These are phyloP conservation scores for Periphyllus acericola DNA, from an alignment of 2,888 invertebrate genomes.

Conservation along the genomic window DNA sequence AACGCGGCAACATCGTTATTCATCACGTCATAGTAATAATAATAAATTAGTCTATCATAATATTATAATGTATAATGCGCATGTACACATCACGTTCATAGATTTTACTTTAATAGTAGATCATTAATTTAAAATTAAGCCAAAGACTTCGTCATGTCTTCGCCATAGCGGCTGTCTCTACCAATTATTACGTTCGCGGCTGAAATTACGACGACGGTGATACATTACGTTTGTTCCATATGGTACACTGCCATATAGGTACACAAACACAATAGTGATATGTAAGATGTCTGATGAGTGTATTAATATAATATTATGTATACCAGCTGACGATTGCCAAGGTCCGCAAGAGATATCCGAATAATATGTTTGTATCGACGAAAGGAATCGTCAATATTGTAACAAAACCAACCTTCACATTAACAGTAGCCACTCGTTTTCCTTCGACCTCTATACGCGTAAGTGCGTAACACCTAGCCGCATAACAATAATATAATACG, in stretches of 20 bases:
- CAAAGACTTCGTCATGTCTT: neutral
- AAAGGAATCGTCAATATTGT: slow-evolving; percentile 11
- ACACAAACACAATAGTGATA: neutral
- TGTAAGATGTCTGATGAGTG: neutral
- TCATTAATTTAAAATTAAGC: neutral
- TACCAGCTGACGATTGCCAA: slow-evolving; percentile 7
- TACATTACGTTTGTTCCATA: neutral
- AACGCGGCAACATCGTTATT: neutral
- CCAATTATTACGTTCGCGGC: neutral
- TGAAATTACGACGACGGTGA: neutral
- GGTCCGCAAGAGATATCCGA: slow-evolving; percentile 13
- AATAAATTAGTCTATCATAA: neutral
- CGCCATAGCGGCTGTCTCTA: neutral
- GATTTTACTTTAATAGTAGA: neutral
- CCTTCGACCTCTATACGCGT: slow-evolving; percentile 14
- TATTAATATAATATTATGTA: neutral
- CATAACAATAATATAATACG: neutral
- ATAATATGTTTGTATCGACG: slow-evolving; percentile 16
- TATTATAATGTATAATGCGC: neutral
- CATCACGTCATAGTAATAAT: neutral
- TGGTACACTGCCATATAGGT: neutral
- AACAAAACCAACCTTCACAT: slow-evolving; percentile 40
- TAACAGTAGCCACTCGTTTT: slow-evolving; percentile 19
- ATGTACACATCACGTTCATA: neutral
- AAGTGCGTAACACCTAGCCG: neutral